Evolutionary conservation across 2,888 invertebrate species (phyloP).

Genomic region (Rhingia rostrata): DNA sequence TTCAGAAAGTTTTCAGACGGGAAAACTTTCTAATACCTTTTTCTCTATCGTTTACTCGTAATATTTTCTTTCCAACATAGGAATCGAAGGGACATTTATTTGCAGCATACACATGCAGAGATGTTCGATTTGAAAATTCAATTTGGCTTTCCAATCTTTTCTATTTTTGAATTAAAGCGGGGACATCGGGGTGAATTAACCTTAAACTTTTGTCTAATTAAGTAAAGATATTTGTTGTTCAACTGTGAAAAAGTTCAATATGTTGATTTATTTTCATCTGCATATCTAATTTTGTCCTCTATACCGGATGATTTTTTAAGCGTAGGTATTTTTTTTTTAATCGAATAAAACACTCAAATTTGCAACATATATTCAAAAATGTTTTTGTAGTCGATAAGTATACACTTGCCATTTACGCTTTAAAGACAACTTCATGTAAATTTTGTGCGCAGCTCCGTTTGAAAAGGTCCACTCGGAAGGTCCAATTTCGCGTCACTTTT

Average conservation of each 20-base stretch:
- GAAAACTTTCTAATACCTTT: slow-evolving; percentile 73
- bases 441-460: no score
- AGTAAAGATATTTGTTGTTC: slow-evolving; percentile 2
- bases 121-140: slow-evolving; percentile 62
- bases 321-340: no score
- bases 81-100: slow-evolving; percentile 45
- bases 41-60: slow-evolving; percentile 6
- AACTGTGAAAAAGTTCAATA: background rate
- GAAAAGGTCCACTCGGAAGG: no score
- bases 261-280: no score
- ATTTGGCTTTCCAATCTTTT: slow-evolving; percentile 36
- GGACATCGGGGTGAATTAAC: slow-evolving; percentile 3
- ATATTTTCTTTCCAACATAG: slow-evolving; percentile 22
- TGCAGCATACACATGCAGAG: slow-evolving; percentile 8
- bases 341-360: no score
- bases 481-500: no score
- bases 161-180: background rate
- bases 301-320: no score
- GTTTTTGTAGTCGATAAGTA: no score
- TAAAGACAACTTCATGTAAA: no score
- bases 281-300: no score
- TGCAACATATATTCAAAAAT: no score
- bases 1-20: slow-evolving; percentile 72
- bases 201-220: slow-evolving; percentile 25
- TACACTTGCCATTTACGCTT: no score